phyloP scores from a whole-genome alignment of 2,797 vertebrate species.

The Mormyrops attenuatus region DNA sequence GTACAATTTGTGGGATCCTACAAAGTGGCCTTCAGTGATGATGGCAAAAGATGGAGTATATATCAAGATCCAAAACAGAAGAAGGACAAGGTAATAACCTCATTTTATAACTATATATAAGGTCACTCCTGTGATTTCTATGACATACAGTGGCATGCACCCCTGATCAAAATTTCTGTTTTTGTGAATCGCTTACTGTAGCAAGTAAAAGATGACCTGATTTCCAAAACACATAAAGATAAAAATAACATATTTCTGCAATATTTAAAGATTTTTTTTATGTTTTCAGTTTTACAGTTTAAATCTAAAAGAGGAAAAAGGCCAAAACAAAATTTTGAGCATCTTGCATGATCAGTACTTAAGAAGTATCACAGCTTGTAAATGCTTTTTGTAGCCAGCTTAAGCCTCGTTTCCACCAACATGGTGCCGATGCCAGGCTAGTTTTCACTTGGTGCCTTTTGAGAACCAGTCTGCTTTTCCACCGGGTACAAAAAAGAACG shows the following conservation, averaged over 20 bases:
- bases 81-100: constrained; percentile 87
- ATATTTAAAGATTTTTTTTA: not conserved
- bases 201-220: not conserved
- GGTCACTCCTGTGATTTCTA: not conserved
- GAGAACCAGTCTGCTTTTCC: too few relatives aligned
- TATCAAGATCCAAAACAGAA: constrained; percentile 95
- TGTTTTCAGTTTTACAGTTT: not conserved
- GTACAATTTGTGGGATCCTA: constrained; percentile 97
- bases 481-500: not conserved
- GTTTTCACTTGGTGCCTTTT: too few relatives aligned
- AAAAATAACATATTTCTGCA: not conserved
- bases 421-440: too few relatives aligned
- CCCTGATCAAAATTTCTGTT: not conserved
- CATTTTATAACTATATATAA: not conserved
- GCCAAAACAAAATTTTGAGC: not conserved
- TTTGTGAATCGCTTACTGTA: not conserved
- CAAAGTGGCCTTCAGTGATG: constrained; percentile 91
- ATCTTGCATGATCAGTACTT: not conserved
- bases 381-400: not conserved
- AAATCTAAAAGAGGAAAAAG: not conserved
- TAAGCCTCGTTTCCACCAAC: too few relatives aligned
- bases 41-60: constrained; percentile 82
- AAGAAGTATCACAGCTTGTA: not conserved
- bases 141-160: not conserved
- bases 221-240: not conserved